Conservation (phyloP, 2,888 invertebrate genomes). For the Papilio gigon region DNA sequence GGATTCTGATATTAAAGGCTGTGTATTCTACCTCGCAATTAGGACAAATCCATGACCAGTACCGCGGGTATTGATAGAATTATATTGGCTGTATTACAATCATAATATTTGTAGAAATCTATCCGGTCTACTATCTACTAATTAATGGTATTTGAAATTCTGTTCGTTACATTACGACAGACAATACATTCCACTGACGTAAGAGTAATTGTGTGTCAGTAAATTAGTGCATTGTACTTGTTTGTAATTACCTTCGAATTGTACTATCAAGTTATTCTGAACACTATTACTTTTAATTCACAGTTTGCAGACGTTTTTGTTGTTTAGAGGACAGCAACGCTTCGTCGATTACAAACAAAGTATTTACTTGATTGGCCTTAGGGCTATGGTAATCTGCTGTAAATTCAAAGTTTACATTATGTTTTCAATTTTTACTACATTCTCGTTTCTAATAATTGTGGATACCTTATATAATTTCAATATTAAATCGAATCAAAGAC, state of each 20-base stretch:
- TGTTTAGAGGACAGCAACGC: slow-evolving; percentile 11
- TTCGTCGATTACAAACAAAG: slow-evolving; percentile 1
- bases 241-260: background rate
- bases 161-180: too few relatives aligned
- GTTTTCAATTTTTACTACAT: background rate
- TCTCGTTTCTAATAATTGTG: too few relatives aligned
- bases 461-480: too few relatives aligned
- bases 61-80: background rate
- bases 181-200: too few relatives aligned
- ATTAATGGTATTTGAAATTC: too few relatives aligned
- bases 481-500: too few relatives aligned
- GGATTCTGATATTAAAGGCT: background rate
- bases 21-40: background rate
- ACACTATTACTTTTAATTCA: slow-evolving; percentile 5
- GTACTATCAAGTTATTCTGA: slow-evolving; percentile 16
- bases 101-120: background rate
- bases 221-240: background rate
- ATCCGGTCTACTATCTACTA: background rate
- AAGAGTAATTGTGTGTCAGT: too few relatives aligned
- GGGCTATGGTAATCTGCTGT: background rate
- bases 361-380: slow-evolving; percentile 19
- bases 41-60: background rate
- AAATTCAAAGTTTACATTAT: slow-evolving; percentile 1
- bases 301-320: slow-evolving; percentile 10
- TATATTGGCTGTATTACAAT: background rate